phyloP scores from a whole-genome alignment of 2,113 vertebrate genomes.

The Protobothrops mucrosquamatus region DNA sequence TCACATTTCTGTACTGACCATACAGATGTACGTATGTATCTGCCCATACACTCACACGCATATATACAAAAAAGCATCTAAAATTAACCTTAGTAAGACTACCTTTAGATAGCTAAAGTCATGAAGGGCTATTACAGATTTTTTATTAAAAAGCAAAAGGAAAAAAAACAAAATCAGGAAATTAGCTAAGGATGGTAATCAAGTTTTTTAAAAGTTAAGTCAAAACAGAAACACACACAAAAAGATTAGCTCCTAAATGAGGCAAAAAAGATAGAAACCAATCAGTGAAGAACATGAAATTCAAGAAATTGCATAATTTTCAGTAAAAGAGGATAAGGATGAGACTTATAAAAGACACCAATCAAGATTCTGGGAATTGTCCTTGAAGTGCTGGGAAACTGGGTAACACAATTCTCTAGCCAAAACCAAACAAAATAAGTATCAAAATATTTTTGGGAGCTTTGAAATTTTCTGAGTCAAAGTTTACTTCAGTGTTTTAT shows the following conservation, averaged over 20 bases:
- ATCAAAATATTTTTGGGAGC: neutral
- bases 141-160: neutral
- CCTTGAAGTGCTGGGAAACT: neutral
- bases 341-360: neutral
- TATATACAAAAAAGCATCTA: neutral
- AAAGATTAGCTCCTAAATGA: neutral
- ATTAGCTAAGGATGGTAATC: neutral
- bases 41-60: neutral
- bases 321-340: neutral
- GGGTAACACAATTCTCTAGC: neutral
- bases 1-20: neutral
- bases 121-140: neutral
- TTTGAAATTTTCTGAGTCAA: neutral
- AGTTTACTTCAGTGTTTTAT: neutral
- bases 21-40: neutral
- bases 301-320: neutral
- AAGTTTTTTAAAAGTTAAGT: neutral
- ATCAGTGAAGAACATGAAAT: neutral
- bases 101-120: neutral
- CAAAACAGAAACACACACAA: neutral
- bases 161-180: neutral
- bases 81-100: neutral
- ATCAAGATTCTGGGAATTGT: neutral
- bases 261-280: neutral
- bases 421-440: neutral